Percentiles rank a stretch among this genome's conserved stretches.
phyloP scores from a whole-genome alignment of 2,888 invertebrate species.

The Listrodromus nycthemerus region DNA sequence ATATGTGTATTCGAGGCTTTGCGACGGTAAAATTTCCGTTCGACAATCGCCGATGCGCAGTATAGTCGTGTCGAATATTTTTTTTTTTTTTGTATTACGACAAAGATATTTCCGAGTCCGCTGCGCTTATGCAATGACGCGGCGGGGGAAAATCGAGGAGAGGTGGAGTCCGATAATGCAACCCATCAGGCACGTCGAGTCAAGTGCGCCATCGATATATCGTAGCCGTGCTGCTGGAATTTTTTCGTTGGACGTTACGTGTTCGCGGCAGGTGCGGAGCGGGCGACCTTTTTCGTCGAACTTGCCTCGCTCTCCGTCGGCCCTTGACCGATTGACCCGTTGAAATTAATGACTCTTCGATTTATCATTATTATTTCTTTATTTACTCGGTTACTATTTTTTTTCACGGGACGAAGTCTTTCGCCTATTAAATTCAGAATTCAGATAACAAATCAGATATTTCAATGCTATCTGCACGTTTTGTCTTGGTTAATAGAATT shows the following conservation, averaged over 20 bases:
- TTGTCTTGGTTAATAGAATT: no score
- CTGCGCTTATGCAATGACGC: background rate
- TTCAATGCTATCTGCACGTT: no score
- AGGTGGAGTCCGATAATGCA: background rate
- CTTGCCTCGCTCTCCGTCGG: background rate
- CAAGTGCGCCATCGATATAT: background rate
- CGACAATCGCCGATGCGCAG: background rate
- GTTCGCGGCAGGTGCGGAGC: background rate
- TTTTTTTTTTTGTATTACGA: background rate
- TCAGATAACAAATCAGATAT: no score
- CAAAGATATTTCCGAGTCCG: background rate
- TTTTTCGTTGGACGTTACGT: background rate
- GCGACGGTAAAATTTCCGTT: background rate
- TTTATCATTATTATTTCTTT: background rate
- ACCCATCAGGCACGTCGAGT: constrained; percentile 3
- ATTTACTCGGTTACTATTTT: no score
- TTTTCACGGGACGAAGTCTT: no score
- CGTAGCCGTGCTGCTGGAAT: background rate
- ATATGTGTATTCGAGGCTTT: background rate
- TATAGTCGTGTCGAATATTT: background rate
- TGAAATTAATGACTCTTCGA: background rate
- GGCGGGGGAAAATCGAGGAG: background rate
- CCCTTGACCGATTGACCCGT: constrained; percentile 1
- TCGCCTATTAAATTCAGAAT: no score
- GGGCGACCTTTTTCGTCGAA: background rate